Base-by-base conservation (phyloP, 2,113 vertebrate species). In the Stigmatopora argus region DNA sequence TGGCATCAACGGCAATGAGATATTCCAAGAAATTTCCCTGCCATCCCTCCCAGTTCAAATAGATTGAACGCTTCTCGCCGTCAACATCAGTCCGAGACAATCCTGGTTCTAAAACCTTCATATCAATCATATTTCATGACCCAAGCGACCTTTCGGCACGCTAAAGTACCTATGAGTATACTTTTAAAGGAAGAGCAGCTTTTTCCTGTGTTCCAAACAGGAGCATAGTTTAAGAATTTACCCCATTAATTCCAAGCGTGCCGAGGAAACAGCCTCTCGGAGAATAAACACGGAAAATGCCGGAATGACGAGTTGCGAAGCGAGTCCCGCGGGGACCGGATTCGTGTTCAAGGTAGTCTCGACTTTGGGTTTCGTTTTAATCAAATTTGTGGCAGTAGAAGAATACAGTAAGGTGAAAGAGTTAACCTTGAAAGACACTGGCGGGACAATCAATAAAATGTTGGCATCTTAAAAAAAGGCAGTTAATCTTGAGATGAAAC, bases 391-490 rank as follows among this genome's bases (percentile, higher is more conserved):
- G 2, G 21, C 26, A 5, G 23, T 31, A 17, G 53, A 58, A n/a
- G 15, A 31, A 56, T n/a, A 58, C 56, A 4, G 56, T 38, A 34
- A 7, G 56, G 1, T 19, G 48, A 18, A 19, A 51, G 48, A 51
- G 48, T 51, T 78, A 81, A 82, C 79, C 79, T 85, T 81, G 69
- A 73, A 68, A 59, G 65, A 70, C 68, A 79, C 74, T 62, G 72
- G 17, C 45, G 57, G 65, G 11, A 48, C 70, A 75, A 66, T 45
- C 13, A 62, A 52, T 52, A 56, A 66, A 69, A 56, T 65, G 38
- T 10, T 55, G 13, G 19, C 12, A 62, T 19, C 14, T 4, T 34
- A 5, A 66, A 60, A 41, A n/a, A 35, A 53, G 0, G 46, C 38
- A 49, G 12, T 55, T 35, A 47, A 57, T 55, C 53, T 14, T 58